Conservation (phyloP, 2,888 invertebrate species). For the Micoletzkya japonica region DNA sequence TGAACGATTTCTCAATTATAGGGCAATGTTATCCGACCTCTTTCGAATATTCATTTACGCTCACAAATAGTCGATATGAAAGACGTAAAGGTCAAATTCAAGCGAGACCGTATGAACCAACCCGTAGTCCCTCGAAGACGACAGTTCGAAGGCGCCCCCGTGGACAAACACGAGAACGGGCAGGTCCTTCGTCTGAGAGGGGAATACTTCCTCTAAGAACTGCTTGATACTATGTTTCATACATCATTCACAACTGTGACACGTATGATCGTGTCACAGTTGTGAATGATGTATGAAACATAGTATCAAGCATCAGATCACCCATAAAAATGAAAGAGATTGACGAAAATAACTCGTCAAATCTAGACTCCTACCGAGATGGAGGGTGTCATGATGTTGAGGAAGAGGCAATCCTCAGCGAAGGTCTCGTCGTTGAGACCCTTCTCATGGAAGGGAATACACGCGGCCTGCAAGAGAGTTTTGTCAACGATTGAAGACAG, state of each 20-base stretch:
- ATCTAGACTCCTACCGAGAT: background rate
- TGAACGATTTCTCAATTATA: background rate
- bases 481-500: too few species aligned
- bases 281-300: too few species aligned
- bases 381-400: slow-evolving; percentile 46
- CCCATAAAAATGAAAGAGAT: too few species aligned
- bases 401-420: slow-evolving; percentile 49
- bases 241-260: background rate
- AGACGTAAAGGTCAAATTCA: too few species aligned
- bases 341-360: too few species aligned
- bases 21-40: background rate
- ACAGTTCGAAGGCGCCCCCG: slow-evolving; percentile 48
- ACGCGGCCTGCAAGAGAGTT: slow-evolving; percentile 47
- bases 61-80: background rate
- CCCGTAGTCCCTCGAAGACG: slow-evolving; percentile 39
- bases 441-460: slow-evolving; percentile 28
- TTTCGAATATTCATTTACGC: background rate
- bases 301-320: too few species aligned
- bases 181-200: slow-evolving; percentile 32
- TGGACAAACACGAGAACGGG: slow-evolving; percentile 48
- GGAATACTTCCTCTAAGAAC: background rate
- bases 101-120: background rate
- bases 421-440: slow-evolving; percentile 34
- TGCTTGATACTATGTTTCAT: too few species aligned
- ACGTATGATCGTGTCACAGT: too few species aligned